Base-by-base conservation (phyloP, 2,888 invertebrate genomes). In the Brachypalpus laphriformis region DNA sequence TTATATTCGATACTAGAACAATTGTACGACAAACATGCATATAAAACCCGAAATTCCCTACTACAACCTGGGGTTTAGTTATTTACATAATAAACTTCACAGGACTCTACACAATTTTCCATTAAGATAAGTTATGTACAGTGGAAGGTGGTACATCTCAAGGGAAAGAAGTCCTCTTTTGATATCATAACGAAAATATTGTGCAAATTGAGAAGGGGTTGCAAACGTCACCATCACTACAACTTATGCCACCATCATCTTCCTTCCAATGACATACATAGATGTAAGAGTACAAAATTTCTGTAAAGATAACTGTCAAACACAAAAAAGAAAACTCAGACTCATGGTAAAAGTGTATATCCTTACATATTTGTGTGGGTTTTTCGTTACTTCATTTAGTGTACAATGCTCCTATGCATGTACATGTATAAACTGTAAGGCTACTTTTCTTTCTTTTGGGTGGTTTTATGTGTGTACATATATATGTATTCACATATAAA, bases 71-170 rank as follows among this genome's bases (percentile, higher is more conserved):
- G 14, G 14, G n/a, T 34, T 56, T 6, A 9, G 56, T 34, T 57
- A 57, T 42, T 42, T 59, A 9, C 40, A 42, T 59, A 59, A 42
- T 42, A 40, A 25, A 40, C 40, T 59, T 59, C 14, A 14, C 9
- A 59, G 25, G 16, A 42, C 22, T 42, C 40, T 42, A 40, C 42
- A 42, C 40, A 59, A 1, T 59, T 59, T 14, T 9, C 40, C 42
- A 59, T 59, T 57, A 40, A 57, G 37, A 57, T 20, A 59, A 59
- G 22, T 42, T 59, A 42, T 25, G 16, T 42, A 40, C 22, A 25
- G 28, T n/a, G n/a, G n/a, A 51, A 20, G 20, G 11, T 40, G 25
- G 25, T 42, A 14, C 42, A 40, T 59, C 42, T 57, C 57, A 40
- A 57, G 37, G 40, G 59, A 59, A 42, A 22, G 16, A 42, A 42